A percentile compares a stretch with the other conserved stretches of the same genome.
phyloP scores from a whole-genome alignment of 2,113 vertebrate genomes.

The Coturnix japonica region DNA sequence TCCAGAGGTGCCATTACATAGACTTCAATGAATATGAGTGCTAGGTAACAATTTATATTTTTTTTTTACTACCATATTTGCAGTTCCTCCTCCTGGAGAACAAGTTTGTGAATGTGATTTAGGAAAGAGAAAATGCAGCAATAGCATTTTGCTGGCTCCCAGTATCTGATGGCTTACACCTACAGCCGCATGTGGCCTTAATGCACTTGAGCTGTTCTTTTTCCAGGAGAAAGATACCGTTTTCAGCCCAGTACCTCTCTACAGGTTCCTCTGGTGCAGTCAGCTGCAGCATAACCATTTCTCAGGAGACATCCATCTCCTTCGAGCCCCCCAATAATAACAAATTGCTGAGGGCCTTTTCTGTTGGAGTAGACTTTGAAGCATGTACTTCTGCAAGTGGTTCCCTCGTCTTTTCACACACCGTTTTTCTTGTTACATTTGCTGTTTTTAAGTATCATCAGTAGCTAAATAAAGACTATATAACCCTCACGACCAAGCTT shows the following conservation, averaged over 20 bases:
- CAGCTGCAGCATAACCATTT: accelerated
- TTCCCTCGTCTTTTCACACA: not conserved
- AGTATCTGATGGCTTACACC: not conserved
- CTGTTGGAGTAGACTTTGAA: not conserved
- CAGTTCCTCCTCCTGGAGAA: not conserved
- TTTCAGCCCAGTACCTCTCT: not conserved
- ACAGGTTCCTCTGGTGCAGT: not conserved
- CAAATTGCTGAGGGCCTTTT: not conserved
- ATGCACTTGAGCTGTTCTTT: not conserved
- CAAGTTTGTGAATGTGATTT: not conserved
- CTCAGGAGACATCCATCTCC: not conserved
- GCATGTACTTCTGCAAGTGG: not conserved
- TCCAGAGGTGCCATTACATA: not conserved
- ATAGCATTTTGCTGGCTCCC: not conserved
- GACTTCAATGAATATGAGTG: not conserved
- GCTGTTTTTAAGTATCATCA: not conserved
- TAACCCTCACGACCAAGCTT: not conserved
- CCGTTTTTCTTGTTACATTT: not conserved
- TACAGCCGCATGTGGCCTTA: not conserved
- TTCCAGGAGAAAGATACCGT: not conserved
- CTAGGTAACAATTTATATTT: not conserved
- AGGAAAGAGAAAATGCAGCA: not conserved
- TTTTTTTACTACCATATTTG: not conserved
- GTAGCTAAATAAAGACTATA: not conserved
- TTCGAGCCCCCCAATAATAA: not conserved